These are phyloP conservation scores for Chamaea fasciata DNA, from an alignment of 2,113 vertebrate genomes.

Conservation along the genomic window DNA sequence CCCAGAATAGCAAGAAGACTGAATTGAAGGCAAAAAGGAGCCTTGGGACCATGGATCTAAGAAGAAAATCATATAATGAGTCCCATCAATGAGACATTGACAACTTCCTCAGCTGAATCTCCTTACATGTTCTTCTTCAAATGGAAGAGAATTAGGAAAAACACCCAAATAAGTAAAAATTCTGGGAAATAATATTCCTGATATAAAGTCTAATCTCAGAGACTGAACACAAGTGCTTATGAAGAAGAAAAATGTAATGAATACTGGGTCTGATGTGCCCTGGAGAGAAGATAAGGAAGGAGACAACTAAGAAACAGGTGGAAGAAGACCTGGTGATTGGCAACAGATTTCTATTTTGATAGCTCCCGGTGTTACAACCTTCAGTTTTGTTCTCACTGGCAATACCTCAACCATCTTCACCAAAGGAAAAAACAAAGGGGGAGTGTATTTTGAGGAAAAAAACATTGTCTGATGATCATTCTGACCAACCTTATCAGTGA, in stretches of 20 bases:
- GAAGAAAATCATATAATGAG: not conserved
- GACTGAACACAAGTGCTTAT: not conserved
- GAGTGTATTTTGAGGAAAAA: not conserved
- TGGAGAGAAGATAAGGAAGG: not conserved
- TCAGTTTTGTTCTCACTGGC: not conserved
- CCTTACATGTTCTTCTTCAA: not conserved
- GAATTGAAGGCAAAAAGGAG: not conserved
- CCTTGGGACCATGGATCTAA: not conserved
- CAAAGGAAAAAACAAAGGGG: not conserved
- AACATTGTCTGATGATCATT: not conserved
- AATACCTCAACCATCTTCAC: not conserved
- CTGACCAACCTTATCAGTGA: not conserved
- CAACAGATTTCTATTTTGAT: not conserved
- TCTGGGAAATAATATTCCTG: not conserved
- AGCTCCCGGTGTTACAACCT: not conserved
- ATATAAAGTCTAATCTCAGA: not conserved
- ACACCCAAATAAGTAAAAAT: not conserved
- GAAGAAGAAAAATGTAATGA: not conserved
- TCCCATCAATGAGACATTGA: not conserved
- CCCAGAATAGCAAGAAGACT: not conserved
- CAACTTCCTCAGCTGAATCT: not conserved
- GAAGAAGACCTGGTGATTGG: not conserved
- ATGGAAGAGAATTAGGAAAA: not conserved
- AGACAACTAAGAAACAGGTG: not conserved
- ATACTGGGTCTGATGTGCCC: fast-evolving